These are phyloP conservation scores for Genyomyrus donnyi DNA, from an alignment of 2,113 vertebrate species.

Conservation along the genomic window DNA sequence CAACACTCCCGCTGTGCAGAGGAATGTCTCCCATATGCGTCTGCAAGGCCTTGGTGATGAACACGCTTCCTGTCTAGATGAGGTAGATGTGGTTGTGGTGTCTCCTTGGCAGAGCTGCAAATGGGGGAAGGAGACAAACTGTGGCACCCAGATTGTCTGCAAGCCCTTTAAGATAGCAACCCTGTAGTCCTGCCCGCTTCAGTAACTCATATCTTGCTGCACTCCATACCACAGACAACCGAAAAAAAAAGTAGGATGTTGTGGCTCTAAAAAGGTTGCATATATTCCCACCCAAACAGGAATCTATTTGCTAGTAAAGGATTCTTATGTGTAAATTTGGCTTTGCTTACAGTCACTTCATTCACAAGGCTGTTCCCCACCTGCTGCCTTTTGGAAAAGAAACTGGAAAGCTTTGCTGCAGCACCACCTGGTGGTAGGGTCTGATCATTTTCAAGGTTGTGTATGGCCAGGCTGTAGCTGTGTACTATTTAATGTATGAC, in stretches of 20 bases:
- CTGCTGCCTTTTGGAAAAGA: neutral
- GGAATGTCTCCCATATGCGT: neutral
- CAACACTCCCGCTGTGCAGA: neutral
- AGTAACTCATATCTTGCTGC: neutral
- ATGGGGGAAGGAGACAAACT: neutral
- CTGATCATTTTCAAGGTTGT: neutral
- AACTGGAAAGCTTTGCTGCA: neutral
- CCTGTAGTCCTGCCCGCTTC: neutral
- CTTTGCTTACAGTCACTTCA: neutral
- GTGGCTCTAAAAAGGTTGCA: neutral
- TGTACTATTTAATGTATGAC: neutral
- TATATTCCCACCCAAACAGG: neutral
- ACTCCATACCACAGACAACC: neutral
- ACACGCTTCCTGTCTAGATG: slow-evolving; percentile 5
- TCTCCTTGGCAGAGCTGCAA: neutral
- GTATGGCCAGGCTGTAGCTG: neutral
- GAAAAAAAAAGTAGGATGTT: neutral
- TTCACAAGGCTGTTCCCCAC: neutral
- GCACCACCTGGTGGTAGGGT: neutral
- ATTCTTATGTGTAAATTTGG: neutral
- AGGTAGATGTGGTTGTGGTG: neutral
- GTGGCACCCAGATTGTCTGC: neutral
- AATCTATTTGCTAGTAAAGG: neutral
- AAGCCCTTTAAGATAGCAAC: neutral
- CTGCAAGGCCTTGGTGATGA: neutral